Conservation (phyloP, 2,797 vertebrate species). For the Xiphophorus birchmanni region DNA sequence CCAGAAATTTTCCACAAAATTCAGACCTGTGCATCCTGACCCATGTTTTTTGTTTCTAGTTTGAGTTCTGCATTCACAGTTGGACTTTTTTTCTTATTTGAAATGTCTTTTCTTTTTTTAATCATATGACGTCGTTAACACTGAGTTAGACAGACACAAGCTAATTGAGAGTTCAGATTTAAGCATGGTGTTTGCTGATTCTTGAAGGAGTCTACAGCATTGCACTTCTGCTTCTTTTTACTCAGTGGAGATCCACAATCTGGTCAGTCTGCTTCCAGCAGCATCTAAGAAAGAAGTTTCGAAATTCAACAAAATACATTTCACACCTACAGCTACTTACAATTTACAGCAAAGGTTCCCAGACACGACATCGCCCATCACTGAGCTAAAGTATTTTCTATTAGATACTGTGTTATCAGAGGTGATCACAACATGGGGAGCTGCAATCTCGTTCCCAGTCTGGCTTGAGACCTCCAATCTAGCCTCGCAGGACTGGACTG, state of each 20-base stretch:
- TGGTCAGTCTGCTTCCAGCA: not conserved
- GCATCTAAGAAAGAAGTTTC: not conserved
- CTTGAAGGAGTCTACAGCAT: not conserved
- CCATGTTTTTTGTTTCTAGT: not conserved
- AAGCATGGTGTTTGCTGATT: not conserved
- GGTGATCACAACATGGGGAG: constrained; percentile 55
- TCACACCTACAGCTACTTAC: not conserved
- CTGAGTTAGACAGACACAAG: not conserved
- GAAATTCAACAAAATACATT: not conserved
- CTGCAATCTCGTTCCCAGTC: constrained; percentile 66
- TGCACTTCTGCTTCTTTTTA: not conserved
- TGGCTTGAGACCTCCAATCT: constrained; percentile 56
- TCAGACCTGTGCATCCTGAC: not conserved
- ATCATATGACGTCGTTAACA: no score
- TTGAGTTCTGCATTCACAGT: not conserved
- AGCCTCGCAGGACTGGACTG: constrained; percentile 45
- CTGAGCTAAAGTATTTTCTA: constrained; percentile 47
- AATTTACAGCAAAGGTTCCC: constrained; percentile 30
- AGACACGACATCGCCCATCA: not conserved
- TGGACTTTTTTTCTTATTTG: not conserved
- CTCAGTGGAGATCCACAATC: not conserved
- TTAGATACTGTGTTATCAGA: constrained; percentile 11
- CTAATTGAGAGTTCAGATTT: not conserved
- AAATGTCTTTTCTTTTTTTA: not conserved
- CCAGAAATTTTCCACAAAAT: not conserved